Percentiles rank a stretch among this genome's conserved stretches.
phyloP scores from a whole-genome alignment of 2,888 invertebrate genomes.

The Metallyticus violacea region DNA sequence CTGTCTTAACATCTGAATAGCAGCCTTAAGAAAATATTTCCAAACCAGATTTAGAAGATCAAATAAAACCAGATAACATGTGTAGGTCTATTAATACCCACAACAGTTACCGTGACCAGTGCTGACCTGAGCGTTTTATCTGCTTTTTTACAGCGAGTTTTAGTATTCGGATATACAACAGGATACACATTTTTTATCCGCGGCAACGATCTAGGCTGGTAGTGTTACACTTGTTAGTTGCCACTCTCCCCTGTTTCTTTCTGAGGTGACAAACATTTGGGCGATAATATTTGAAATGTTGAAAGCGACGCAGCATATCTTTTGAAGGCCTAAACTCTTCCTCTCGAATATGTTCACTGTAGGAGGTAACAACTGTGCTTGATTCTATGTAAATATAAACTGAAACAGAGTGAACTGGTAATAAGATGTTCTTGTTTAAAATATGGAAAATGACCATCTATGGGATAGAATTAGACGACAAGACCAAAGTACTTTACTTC shows the following conservation, averaged over 20 bases:
- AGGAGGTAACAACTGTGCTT: background rate
- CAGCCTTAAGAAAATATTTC: background rate
- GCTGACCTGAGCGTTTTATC: background rate
- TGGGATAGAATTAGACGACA: too few species aligned
- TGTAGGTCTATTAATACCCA: background rate
- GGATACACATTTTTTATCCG: background rate
- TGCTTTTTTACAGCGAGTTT: background rate
- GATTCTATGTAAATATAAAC: background rate
- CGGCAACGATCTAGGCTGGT: background rate
- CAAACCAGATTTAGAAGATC: background rate
- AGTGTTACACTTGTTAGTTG: background rate
- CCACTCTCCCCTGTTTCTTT: background rate
- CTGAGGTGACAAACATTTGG: background rate
- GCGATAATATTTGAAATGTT: background rate
- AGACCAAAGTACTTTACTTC: too few species aligned
- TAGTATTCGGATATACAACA: background rate
- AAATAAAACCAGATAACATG: background rate
- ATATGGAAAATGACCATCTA: too few species aligned
- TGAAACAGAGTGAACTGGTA: background rate
- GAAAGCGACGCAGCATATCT: background rate
- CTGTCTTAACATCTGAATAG: background rate
- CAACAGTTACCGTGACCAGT: too few species aligned
- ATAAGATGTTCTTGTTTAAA: too few species aligned
- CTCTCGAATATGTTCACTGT: background rate
- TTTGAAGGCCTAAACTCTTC: background rate